phyloP scores from a whole-genome alignment of 1,140 invertebrate genomes.

The Aphis gossypii region DNA sequence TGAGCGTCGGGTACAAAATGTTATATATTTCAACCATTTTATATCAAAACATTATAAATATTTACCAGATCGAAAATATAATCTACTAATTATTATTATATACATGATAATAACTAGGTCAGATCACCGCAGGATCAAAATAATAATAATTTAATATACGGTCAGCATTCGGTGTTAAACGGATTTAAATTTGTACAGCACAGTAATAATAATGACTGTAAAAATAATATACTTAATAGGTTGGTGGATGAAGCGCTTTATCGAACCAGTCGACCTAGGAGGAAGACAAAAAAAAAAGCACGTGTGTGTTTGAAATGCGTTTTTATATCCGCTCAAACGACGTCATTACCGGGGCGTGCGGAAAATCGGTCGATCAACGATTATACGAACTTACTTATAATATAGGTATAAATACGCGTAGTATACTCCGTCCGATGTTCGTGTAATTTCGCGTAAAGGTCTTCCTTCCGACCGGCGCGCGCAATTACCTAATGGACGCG shows the following conservation, averaged over 20 bases:
- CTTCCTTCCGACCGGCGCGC: not conserved
- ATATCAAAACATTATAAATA: not conserved
- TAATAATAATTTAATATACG: not conserved
- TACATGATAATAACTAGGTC: not conserved
- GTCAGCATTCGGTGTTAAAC: not conserved
- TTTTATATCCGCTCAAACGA: not conserved
- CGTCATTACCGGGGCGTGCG: not conserved
- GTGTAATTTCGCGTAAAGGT: not conserved
- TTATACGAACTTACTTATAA: not conserved
- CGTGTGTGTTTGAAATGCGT: not conserved
- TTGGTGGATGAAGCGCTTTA: not conserved
- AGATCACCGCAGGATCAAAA: not conserved
- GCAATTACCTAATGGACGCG: not conserved
- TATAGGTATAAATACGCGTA: not conserved
- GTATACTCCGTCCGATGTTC: not conserved
- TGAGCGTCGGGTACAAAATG: not conserved
- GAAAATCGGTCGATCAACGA: not conserved
- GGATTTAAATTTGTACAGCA: not conserved
- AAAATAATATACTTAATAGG: not conserved
- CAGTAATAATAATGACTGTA: not conserved
- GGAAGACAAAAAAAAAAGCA: not conserved
- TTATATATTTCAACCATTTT: not conserved
- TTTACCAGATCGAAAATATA: not conserved
- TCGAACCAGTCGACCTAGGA: not conserved
- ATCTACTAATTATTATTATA: not conserved